A percentile compares a stretch with the other conserved stretches of the same genome.
Conservation (phyloP, 2,113 vertebrate genomes). For the Eira barbara region DNA sequence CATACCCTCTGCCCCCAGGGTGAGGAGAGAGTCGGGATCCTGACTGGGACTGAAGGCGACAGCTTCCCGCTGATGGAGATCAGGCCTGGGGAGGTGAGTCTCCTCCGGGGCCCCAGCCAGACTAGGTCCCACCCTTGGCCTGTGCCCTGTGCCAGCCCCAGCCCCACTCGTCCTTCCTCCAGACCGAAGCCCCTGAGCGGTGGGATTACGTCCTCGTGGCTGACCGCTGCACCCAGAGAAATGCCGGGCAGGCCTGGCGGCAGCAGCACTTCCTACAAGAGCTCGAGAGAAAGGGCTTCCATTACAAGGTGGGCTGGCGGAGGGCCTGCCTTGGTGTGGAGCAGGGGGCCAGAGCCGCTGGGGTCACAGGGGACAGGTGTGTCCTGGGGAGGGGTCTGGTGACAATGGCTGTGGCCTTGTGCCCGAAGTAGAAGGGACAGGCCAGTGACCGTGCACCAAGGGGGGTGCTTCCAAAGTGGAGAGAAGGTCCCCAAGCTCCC, state of each 20-base stretch:
- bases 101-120: accelerated
- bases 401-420: not conserved
- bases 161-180: not conserved
- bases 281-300: conserved; percentile 84
- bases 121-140: accelerated
- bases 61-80: conserved; percentile 19
- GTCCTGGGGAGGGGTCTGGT: not conserved
- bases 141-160: accelerated
- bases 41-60: not conserved
- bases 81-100: not conserved
- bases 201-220: conserved; percentile 92
- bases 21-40: not conserved
- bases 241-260: conserved; percentile 59
- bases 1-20: not conserved
- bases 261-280: conserved; percentile 84
- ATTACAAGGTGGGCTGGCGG: conserved; percentile 78
- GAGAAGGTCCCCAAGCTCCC: accelerated
- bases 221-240: not conserved
- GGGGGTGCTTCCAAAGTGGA: not conserved
- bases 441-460: not conserved
- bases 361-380: not conserved
- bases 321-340: not conserved
- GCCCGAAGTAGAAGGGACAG: not conserved
- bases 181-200: not conserved
- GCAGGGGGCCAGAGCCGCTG: accelerated